Evolutionary conservation across 1,140 invertebrate genomes (phyloP).

Genomic region (Leptopilina clavipes): DNA sequence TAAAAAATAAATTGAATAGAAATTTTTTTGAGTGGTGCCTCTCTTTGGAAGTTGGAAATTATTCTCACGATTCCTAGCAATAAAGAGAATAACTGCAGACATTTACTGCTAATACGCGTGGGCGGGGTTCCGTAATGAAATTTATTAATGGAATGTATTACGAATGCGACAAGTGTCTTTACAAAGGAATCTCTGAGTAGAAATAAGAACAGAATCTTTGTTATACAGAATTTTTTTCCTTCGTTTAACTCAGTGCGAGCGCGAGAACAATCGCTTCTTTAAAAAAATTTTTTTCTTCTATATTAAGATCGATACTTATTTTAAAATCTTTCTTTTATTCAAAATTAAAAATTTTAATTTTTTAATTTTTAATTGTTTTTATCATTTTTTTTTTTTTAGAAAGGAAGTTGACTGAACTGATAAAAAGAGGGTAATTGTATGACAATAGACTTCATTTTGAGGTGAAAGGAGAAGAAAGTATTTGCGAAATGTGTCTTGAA

Average conservation of each 20-base stretch:
- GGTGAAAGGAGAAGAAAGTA: conserved; percentile 12
- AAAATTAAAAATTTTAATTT: no score
- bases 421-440: neutral
- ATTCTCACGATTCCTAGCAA: neutral
- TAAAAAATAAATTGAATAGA: no score
- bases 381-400: neutral
- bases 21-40: no score
- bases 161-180: conserved; percentile 21
- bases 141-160: conserved; percentile 30
- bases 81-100: conserved; percentile 13
- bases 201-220: neutral
- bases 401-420: neutral
- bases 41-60: neutral
- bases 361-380: neutral
- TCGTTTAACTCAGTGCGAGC: no score
- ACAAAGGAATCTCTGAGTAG: conserved; percentile 1
- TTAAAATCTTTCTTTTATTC: no score
- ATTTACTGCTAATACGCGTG: conserved; percentile 8
- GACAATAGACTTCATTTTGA: neutral
- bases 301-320: no score
- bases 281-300: no score
- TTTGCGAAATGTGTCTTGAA: neutral
- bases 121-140: conserved; percentile 15
- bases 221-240: neutral
- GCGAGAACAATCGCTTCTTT: neutral